A percentile compares a stretch with the other conserved stretches of the same genome.
These are phyloP conservation scores for Mellilla xanthometata DNA, from an alignment of 2,888 invertebrate species.

Conservation along the genomic window DNA sequence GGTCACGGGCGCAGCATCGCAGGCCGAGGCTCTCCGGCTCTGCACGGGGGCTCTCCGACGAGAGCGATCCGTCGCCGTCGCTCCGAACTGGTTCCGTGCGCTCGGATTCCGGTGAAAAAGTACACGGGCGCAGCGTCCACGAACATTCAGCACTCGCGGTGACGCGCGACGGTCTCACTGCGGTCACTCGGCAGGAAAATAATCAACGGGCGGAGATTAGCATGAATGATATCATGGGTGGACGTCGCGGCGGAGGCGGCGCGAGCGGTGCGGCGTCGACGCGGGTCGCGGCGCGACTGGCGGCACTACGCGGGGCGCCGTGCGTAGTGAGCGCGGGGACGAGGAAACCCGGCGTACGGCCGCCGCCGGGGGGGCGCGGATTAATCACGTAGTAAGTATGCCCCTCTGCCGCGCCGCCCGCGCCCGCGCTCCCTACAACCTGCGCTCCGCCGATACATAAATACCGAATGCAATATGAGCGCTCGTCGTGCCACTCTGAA, in stretches of 20 bases:
- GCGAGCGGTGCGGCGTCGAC: slow-evolving; percentile 61
- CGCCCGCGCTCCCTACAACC: slow-evolving; percentile 63
- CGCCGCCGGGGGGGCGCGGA: slow-evolving; percentile 60
- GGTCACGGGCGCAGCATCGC: slow-evolving; percentile 80
- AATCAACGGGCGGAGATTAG: slow-evolving; percentile 74
- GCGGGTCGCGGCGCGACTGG: slow-evolving; percentile 79
- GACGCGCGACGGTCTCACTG: slow-evolving; percentile 64
- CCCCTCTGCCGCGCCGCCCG: slow-evolving; percentile 61
- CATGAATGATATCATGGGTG: slow-evolving; percentile 72
- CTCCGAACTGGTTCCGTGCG: slow-evolving; percentile 69
- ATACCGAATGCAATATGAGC: slow-evolving; percentile 73
- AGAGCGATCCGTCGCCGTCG: slow-evolving; percentile 57
- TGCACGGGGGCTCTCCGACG: slow-evolving; percentile 63
- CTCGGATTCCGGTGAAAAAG: slow-evolving; percentile 68
- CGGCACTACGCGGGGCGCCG: slow-evolving; percentile 76
- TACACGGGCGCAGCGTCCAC: slow-evolving; percentile 69
- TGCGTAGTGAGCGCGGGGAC: slow-evolving; percentile 82
- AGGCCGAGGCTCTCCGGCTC: slow-evolving; percentile 68
- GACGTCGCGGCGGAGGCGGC: slow-evolving; percentile 40
- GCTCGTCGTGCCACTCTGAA: slow-evolving; percentile 77
- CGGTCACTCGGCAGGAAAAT: slow-evolving; percentile 73
- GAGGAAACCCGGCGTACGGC: slow-evolving; percentile 82
- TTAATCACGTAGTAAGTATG: slow-evolving; percentile 82
- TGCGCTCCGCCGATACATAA: slow-evolving; percentile 75
- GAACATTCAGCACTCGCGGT: slow-evolving; percentile 75